phyloP scores from a whole-genome alignment of 2,113 vertebrate genomes.

The Ellobius talpinus region DNA sequence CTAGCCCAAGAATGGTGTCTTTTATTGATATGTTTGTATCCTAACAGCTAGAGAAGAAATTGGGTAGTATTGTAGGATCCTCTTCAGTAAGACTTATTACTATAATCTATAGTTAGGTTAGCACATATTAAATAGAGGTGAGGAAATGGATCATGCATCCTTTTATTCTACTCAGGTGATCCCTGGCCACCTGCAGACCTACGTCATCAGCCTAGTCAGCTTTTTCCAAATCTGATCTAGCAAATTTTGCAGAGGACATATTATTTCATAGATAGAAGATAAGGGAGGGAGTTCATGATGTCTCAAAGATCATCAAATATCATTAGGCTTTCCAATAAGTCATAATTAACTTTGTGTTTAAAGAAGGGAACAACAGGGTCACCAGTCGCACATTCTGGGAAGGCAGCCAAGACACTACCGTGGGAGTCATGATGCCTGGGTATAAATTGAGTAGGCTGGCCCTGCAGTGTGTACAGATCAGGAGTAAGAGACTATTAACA shows the following conservation, averaged over 20 bases:
- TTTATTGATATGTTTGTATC: not conserved
- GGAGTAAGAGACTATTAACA: conserved; percentile 43
- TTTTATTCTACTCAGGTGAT: not conserved
- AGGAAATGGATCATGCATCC: accelerated
- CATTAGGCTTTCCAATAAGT: conserved; percentile 59
- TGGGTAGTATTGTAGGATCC: accelerated
- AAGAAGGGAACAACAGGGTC: conserved; percentile 73
- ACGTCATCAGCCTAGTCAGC: not conserved
- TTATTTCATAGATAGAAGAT: conserved; percentile 34
- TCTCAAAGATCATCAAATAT: conserved; percentile 65
- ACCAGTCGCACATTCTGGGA: conserved; percentile 74
- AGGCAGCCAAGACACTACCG: conserved; percentile 64
- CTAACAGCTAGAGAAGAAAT: not conserved
- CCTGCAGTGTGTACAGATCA: conserved; percentile 44
- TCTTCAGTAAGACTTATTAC: not conserved
- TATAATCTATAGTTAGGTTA: not conserved
- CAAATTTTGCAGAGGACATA: not conserved
- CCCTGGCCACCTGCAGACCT: not conserved
- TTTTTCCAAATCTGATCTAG: not conserved
- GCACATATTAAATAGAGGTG: not conserved
- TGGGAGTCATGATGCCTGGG: conserved; percentile 60
- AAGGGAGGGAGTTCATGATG: not conserved
- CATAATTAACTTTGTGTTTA: conserved; percentile 75
- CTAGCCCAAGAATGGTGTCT: not conserved
- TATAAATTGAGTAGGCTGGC: conserved; percentile 41